Evolutionary conservation across 2,888 invertebrate species (phyloP).

Genomic region (Pammene fasciana): DNA sequence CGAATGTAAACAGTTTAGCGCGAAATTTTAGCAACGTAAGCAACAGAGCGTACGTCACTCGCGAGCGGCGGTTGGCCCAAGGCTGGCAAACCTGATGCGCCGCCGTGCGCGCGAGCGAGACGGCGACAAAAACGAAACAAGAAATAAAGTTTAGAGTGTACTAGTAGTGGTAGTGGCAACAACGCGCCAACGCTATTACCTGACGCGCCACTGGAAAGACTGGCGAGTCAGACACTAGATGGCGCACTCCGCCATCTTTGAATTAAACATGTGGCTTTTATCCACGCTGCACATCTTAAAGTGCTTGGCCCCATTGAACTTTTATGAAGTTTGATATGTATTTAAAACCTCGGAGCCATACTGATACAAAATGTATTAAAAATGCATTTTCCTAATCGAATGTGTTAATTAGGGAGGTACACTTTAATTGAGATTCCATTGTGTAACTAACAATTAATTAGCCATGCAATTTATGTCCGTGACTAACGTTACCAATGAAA

Average conservation of each 20-base stretch:
- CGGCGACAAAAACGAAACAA: constrained; percentile 29
- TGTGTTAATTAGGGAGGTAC: neutral
- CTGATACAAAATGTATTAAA: too few relatives aligned
- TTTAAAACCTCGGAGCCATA: too few relatives aligned
- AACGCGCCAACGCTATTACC: constrained; percentile 36
- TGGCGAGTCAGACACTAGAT: constrained; percentile 39
- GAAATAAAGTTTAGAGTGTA: constrained; percentile 37
- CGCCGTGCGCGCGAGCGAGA: constrained; percentile 38
- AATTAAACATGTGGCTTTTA: constrained; percentile 21
- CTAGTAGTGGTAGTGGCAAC: constrained; percentile 41
- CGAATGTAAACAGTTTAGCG: constrained; percentile 68
- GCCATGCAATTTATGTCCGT: too few relatives aligned
- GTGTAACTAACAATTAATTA: too few relatives aligned
- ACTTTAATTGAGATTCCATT: neutral
- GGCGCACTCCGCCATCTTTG: constrained; percentile 28
- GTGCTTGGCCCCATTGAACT: neutral
- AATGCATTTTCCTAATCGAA: neutral
- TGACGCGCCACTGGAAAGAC: constrained; percentile 29
- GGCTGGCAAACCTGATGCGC: constrained; percentile 55
- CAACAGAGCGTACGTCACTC: constrained; percentile 58
- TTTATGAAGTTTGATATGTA: constrained; percentile 2
- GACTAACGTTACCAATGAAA: too few relatives aligned
- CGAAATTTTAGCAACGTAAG: constrained; percentile 58
- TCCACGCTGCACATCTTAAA: constrained; percentile 4
- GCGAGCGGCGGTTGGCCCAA: constrained; percentile 72